phyloP scores from a whole-genome alignment of 1,140 invertebrate genomes.

The Eupeodes corollae region DNA sequence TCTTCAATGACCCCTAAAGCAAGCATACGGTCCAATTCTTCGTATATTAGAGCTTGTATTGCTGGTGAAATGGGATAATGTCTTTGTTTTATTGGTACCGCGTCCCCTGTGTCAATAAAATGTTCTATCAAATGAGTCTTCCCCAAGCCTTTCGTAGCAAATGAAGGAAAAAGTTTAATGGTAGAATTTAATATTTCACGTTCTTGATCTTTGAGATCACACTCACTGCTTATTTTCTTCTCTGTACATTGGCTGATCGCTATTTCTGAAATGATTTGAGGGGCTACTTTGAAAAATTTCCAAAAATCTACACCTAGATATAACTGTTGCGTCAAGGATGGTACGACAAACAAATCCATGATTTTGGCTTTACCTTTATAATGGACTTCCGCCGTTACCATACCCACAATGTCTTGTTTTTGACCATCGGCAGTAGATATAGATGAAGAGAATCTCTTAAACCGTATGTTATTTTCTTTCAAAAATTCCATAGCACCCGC shows the following conservation, averaged over 20 bases:
- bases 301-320: too few relatives aligned
- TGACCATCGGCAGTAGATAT: constrained; percentile 2
- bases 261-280: background rate
- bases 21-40: too few relatives aligned
- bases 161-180: constrained; percentile 9
- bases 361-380: background rate
- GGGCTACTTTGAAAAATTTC: constrained; percentile 8
- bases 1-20: too few relatives aligned
- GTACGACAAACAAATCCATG: constrained; percentile 2
- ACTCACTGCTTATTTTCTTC: background rate
- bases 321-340: too few relatives aligned
- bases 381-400: background rate
- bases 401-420: too few relatives aligned
- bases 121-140: too few relatives aligned
- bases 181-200: background rate
- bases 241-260: background rate
- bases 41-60: too few relatives aligned
- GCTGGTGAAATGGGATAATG: too few relatives aligned
- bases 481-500: background rate
- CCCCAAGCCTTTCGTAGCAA: too few relatives aligned
- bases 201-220: background rate
- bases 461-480: background rate
- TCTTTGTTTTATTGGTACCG: too few relatives aligned
- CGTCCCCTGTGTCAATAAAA: too few relatives aligned
- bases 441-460: background rate